Evolutionary conservation across 1,140 invertebrate species (phyloP).

Genomic region (Neodiprion lecontei): DNA sequence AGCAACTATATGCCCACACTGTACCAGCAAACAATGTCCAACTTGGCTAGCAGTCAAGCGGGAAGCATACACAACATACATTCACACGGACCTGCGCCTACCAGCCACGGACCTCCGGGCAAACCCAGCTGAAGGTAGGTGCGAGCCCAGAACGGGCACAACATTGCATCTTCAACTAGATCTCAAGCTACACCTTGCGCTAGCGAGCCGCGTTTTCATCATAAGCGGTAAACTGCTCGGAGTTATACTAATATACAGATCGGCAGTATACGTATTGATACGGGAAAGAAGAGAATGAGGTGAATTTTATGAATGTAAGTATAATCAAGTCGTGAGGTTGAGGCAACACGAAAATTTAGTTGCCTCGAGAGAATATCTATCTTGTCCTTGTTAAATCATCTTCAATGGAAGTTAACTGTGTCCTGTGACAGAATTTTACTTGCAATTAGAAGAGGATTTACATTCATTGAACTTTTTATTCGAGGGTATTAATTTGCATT

Average conservation of each 20-base stretch:
- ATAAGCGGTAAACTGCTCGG: slow-evolving; percentile 8
- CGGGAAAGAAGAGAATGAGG: background rate
- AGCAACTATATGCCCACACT: slow-evolving; percentile 46
- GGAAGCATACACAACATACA: slow-evolving; percentile 47
- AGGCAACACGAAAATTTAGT: no score
- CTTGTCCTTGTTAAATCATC: no score
- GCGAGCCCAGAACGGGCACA: slow-evolving; percentile 3
- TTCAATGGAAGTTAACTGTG: no score
- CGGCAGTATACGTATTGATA: background rate
- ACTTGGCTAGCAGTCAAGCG: slow-evolving; percentile 44
- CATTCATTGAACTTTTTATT: no score
- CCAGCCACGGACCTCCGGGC: slow-evolving; percentile 44
- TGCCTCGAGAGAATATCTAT: no score
- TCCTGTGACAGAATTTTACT: no score
- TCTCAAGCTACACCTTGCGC: background rate
- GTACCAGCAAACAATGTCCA: slow-evolving; percentile 46
- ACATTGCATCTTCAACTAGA: background rate
- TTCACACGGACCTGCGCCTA: slow-evolving; percentile 45
- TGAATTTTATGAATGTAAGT: slow-evolving; percentile 1
- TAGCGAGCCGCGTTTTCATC: slow-evolving; percentile 1
- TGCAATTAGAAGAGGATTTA: no score
- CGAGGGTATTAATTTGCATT: no score
- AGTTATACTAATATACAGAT: background rate
- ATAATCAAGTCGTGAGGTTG: background rate
- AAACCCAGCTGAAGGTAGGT: slow-evolving; percentile 51